These are phyloP conservation scores for Trichechus manatus DNA, from an alignment of 2,113 vertebrate species.

Conservation along the genomic window DNA sequence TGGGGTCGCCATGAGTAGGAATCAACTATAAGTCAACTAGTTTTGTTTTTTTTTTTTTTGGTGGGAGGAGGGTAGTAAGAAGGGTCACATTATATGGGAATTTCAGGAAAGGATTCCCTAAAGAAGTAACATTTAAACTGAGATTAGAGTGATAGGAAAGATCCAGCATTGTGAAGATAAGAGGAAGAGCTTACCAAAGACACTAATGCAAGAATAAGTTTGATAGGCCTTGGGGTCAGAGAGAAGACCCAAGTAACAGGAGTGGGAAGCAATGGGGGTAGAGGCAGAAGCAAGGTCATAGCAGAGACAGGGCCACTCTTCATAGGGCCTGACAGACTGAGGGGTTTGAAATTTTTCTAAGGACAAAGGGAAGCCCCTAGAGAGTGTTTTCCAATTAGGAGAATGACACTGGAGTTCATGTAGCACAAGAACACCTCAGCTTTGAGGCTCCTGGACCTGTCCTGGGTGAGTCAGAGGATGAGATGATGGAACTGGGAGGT, in stretches of 20 bases:
- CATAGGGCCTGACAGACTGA: not conserved
- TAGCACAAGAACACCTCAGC: not conserved
- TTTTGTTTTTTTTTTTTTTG: not conserved
- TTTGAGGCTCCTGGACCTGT: fast-evolving
- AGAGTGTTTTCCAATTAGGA: not conserved
- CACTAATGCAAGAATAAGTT: not conserved
- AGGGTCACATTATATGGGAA: not conserved
- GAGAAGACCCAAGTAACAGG: not conserved
- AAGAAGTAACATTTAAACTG: not conserved
- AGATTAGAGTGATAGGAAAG: not conserved
- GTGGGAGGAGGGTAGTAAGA: not conserved
- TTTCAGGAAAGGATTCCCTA: not conserved
- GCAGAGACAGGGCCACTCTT: not conserved
- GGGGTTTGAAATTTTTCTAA: not conserved
- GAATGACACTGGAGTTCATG: not conserved
- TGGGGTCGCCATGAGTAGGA: not conserved
- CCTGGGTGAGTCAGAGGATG: not conserved
- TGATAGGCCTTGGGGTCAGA: not conserved
- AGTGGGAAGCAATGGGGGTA: not conserved
- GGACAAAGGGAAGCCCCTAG: not conserved
- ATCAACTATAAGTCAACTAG: not conserved
- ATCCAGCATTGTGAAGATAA: not conserved
- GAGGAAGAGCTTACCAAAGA: not conserved
- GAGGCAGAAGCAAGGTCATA: not conserved
- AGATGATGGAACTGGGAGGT: not conserved